A percentile compares a stretch with the other conserved stretches of the same genome.
Evolutionary conservation across 2,797 vertebrate genomes (phyloP).

Genomic region (Helarctos malayanus): DNA sequence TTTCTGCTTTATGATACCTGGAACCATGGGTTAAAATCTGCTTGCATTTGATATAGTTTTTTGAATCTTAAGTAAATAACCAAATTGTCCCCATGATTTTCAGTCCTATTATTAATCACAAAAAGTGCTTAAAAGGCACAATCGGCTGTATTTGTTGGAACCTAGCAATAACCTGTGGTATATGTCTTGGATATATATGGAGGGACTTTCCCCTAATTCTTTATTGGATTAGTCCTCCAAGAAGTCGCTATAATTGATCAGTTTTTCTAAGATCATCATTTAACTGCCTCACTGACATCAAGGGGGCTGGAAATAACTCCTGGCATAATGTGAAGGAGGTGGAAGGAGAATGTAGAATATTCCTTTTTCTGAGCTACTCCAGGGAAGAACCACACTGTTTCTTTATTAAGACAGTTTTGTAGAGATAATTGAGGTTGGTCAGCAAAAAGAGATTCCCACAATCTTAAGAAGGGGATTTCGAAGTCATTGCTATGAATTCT

Average conservation of each 20-base stretch:
- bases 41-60: neutral
- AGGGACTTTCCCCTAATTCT: neutral
- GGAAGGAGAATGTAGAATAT: neutral
- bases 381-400: neutral
- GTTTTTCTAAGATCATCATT: constrained; percentile 1
- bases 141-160: neutral
- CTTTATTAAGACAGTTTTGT: neutral
- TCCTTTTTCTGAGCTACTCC: neutral
- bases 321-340: neutral
- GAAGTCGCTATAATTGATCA: neutral
- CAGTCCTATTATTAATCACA: neutral
- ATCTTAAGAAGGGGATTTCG: neutral
- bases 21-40: neutral
- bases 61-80: neutral
- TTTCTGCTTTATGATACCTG: neutral
- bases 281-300: neutral
- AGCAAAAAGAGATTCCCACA: neutral
- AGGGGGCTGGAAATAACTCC: neutral
- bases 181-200: neutral
- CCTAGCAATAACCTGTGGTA: neutral
- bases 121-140: neutral
- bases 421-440: neutral
- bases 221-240: neutral
- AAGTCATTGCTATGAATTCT: constrained; percentile 33
- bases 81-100: neutral